These are phyloP conservation scores for Chrysolina oricalcia DNA, from an alignment of 2,888 invertebrate species.

Conservation along the genomic window DNA sequence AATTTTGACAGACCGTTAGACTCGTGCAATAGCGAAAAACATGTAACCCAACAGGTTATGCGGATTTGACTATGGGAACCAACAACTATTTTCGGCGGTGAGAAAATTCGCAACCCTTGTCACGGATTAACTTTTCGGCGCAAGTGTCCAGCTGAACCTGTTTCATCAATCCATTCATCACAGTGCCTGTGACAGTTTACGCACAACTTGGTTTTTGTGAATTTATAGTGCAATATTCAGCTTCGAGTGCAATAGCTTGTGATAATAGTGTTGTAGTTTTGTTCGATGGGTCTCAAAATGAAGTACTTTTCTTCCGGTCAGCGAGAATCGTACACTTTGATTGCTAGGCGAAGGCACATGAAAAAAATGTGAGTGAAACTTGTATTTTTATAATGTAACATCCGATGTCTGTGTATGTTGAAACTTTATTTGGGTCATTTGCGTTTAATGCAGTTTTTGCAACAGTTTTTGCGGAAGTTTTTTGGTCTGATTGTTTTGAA, in stretches of 20 bases:
- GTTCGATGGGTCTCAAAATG: conserved; percentile 68
- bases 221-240: conserved; percentile 34
- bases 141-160: conserved; percentile 32
- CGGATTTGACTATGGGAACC: conserved; percentile 1
- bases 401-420: conserved; percentile 11
- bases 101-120: conserved; percentile 18
- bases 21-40: conserved; percentile 6
- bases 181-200: conserved; percentile 16
- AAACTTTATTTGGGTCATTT: conserved; percentile 46
- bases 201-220: conserved; percentile 26
- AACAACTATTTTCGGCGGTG: conserved; percentile 16
- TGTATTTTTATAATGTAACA: conserved; percentile 19
- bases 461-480: conserved; percentile 47
- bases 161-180: too few relatives aligned
- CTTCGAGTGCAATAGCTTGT: conserved; percentile 51
- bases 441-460: conserved; percentile 41
- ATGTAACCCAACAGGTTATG: conserved; percentile 19
- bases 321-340: conserved; percentile 78
- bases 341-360: conserved; percentile 78
- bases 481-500: conserved; percentile 49
- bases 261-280: conserved; percentile 50
- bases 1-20: conserved; percentile 29
- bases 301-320: conserved; percentile 77
- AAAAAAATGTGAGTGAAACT: conserved; percentile 78
- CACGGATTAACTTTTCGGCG: conserved; percentile 7